phyloP scores from a whole-genome alignment of 2,113 vertebrate genomes.

The Spheniscus mendiculus region DNA sequence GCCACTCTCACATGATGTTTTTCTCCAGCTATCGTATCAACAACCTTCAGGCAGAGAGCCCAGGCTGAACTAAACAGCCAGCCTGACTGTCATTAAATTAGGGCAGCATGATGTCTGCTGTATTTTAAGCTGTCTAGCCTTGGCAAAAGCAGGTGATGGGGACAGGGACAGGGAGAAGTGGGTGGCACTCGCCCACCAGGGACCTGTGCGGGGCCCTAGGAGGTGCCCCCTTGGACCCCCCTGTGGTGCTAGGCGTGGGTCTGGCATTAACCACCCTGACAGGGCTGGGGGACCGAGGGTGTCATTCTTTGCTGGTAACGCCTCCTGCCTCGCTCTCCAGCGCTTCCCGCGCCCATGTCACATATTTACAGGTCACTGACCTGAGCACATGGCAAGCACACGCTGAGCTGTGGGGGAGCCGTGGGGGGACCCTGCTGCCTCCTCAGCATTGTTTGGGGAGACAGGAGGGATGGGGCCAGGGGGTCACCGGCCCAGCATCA shows the following conservation, averaged over 20 bases:
- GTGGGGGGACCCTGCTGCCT: accelerated
- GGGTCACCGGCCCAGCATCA: accelerated
- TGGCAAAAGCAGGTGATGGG: not conserved
- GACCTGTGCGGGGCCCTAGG: not conserved
- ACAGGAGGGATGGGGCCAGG: not conserved
- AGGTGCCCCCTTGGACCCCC: too few relatives aligned
- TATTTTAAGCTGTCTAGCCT: not conserved
- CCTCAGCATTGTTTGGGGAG: not conserved
- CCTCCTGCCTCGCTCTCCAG: not conserved
- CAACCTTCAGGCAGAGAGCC: constrained; percentile 44
- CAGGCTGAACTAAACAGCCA: not conserved
- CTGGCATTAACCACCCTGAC: accelerated
- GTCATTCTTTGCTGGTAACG: not conserved
- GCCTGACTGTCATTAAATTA: not conserved
- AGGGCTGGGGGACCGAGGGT: not conserved
- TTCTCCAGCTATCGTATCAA: constrained; percentile 55
- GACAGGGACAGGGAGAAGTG: not conserved
- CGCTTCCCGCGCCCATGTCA: accelerated
- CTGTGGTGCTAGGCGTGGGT: accelerated
- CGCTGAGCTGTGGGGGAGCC: too few relatives aligned
- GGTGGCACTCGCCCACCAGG: not conserved
- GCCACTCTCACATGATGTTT: constrained; percentile 57
- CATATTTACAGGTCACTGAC: not conserved
- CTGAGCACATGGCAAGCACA: too few relatives aligned
- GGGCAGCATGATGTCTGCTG: not conserved